Base-by-base conservation (phyloP, 2,797 vertebrate species). In the Urocyon cinereoargenteus region DNA sequence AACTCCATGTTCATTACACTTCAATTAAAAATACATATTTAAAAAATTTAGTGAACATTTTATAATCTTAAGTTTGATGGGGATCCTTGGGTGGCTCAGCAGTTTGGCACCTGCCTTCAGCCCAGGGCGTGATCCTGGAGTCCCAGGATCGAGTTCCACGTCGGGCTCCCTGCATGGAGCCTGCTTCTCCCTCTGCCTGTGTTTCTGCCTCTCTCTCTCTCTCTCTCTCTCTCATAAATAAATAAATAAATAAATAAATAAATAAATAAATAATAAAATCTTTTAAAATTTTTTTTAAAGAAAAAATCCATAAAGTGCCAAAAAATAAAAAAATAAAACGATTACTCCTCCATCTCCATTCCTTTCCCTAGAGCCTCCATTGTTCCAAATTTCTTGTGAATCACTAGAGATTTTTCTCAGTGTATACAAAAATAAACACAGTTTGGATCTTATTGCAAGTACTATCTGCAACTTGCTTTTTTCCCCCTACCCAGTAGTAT, bases 41-140 rank as follows among this genome's bases (percentile, higher is more conserved):
- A 21, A 70, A 40, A 85, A 70, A 84, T 22, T 85, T 53, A 81
- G n/a, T 73, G 36, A 93, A 28, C 49, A 73, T 61, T 90, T n/a
- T 95, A 19, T 26, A 36, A 57, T 83, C 57, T 90, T 75, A 77
- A 75, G 70, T 77, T 87, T 95, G 75, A 73, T 68, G 57, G 57
- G 57, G 7, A 21, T 21, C 7, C 21, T 21, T 59, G 57, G 8
- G 16, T 59, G 57, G 57, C 16, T 59, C 21, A 59, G 57, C 1
- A 2, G 6, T 59, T 22, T 7, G 1, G 16, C 7, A 7, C 22
- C 57, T 59, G 57, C 57, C 57, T 59, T 59, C 7, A 9, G 57
- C 57, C 22, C 57, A 22, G 57, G 57, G 2, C 21, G 3, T 22
- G 57, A 59, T 9, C 57, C 57, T 28, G 31, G 62, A 28, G 62